Base-by-base conservation (phyloP, 2,888 invertebrate species). In the Epirrhoe tristata region DNA sequence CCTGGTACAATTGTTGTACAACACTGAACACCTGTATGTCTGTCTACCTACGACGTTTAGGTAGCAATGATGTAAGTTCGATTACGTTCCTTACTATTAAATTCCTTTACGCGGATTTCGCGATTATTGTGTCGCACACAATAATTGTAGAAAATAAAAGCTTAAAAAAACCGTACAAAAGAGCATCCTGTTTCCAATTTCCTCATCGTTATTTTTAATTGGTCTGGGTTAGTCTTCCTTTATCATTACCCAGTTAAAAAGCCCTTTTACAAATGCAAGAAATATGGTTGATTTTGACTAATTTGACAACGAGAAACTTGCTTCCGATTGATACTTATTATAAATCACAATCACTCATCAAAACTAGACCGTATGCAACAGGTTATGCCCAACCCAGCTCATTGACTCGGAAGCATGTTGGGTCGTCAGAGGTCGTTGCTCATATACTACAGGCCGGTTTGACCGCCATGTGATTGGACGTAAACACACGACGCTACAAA, bases 361-460 rank as follows among this genome's bases (percentile, higher is more conserved):
- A 72, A 76, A 70, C 64, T 58, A 65, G 70, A 59, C 59, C 54
- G 58, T 31, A 66, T 63, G 70, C 60, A 72, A 74, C 76, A 82
- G 84, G 69, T 73, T 73, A 51, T 65, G 62, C 50, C 48, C 48
- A 48, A 16, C 50, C 48, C 17, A 59, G 52, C 59, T 52, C 67
- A 84, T 70, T 66, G 84, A 83, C 75, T 83, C 83, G 73, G 74
- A 70, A 71, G 63, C 56, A 31, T 58, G 34, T 66, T 62, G 83
- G 88, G 86, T 86, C 88, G 81, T 72, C 75, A 77, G 86, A 87
- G 91, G 87, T 89, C 89, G 81, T 88, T 88, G 82, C 83, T 87
- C 86, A 84, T 80, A 81, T 77, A 83, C 76, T 79, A 81, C 79
- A 76, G 34, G 73, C 91, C 88, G 89, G 93, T 92, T 87, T 83